Evolutionary conservation across 1,140 invertebrate genomes (phyloP), one percentile per base, ranked within the genome.

Genomic region (Babylonia areolata): DNA sequence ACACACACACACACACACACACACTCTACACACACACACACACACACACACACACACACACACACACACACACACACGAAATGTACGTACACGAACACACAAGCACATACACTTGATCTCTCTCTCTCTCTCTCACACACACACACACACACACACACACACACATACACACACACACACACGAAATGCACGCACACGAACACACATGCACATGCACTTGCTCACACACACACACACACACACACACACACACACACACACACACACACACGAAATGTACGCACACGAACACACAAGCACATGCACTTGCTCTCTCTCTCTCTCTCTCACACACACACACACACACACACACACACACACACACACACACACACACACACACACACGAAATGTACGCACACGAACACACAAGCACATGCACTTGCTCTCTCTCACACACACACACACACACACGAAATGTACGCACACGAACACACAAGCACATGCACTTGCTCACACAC

Each of bases 11-110:
- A 20, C 58, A 28, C 58, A 69, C 12, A 28, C 58, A 69, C 58
- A 28, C 23, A 20, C 23, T n/a, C 23, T 23, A 69, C 58, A 69
- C 58, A 69, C 58, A 69, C 58, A 69, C 58, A 64, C 58, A 64
- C 58, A 64, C 58, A 64, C 58, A 64, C 58, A 64, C 58, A 64
- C 58, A 64, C 58, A 64, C 58, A 64, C 58, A 64, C 58, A 64
- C 58, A 64, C 58, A 64, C 58, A 64, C 58, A 64, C 58, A 64
- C 58, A 64, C 58, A 69, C 58, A 69, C 58, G n/a, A n/a, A n/a
- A n/a, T n/a, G n/a, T n/a, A 69, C 58, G 28, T 23, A 69, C 58
- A 69, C 58, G 2, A 12, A 69, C 58, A 69, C 58, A 69, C 58
- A 69, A 12, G 28, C 58, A 69, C 58, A 69, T 28, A 23, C 58